Percentiles rank a stretch among this genome's conserved stretches.
Evolutionary conservation across 2,113 vertebrate species (phyloP).

Genomic region (Raja brachyura): DNA sequence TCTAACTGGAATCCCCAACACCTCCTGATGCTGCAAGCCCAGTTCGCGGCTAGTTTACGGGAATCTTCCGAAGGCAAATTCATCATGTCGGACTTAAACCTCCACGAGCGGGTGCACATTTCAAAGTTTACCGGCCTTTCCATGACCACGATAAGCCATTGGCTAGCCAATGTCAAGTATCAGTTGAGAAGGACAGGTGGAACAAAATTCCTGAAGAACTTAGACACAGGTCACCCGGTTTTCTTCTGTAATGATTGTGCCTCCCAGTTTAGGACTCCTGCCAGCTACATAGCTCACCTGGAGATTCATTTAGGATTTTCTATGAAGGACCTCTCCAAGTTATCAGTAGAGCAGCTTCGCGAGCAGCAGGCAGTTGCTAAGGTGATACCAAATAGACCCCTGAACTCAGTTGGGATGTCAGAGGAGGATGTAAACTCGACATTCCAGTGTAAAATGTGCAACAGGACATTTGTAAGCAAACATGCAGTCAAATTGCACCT

Average conservation of each 20-base stretch:
- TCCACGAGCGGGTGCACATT: constrained; percentile 95
- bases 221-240: constrained; percentile 92
- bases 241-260: constrained; percentile 99
- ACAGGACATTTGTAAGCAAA: constrained; percentile 96
- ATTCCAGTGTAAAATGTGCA: constrained; percentile 96
- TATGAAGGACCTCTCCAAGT: constrained; percentile 94
- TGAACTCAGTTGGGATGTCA: constrained; percentile 71
- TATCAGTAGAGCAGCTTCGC: constrained; percentile 86
- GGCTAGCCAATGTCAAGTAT: constrained; percentile 99
- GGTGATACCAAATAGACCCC: constrained; percentile 75
- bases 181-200: constrained; percentile 95
- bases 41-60: constrained; percentile 88
- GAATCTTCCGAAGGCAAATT: constrained; percentile 92
- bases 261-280: constrained; percentile 98
- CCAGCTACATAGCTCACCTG: constrained; percentile 89
- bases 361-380: constrained; percentile 85
- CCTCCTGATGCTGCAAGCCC: constrained; percentile 93
- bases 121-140: constrained; percentile 99
- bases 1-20: constrained; percentile 99
- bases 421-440: constrained; percentile 85
- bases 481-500: constrained; percentile 99
- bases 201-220: constrained; percentile 98
- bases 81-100: constrained; percentile 86
- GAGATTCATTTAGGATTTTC: constrained; percentile 96
- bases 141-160: constrained; percentile 99